Evolutionary conservation across 2,797 vertebrate genomes (phyloP).

Genomic region (Trematomus bernacchii): DNA sequence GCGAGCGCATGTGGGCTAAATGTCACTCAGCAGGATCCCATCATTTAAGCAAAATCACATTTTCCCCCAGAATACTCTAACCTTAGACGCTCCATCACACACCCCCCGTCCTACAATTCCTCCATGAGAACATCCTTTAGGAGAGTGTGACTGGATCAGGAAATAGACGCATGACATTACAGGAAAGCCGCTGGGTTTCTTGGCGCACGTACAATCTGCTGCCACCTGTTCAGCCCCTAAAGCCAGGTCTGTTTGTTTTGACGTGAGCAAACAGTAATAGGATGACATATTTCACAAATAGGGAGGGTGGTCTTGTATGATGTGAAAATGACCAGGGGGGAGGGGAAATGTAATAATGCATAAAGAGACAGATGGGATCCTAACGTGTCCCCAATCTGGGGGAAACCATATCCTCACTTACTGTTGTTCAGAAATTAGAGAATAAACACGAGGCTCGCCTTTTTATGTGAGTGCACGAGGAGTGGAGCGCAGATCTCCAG

Average conservation of each 20-base stretch:
- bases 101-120: slow-evolving; percentile 10
- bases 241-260: slow-evolving; percentile 60
- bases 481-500: slow-evolving; percentile 39
- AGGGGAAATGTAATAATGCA: slow-evolving; percentile 65
- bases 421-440: slow-evolving; percentile 51
- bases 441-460: slow-evolving; percentile 30
- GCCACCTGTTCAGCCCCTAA: slow-evolving; percentile 50
- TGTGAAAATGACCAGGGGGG: slow-evolving; percentile 32
- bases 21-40: slow-evolving; percentile 72
- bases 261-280: slow-evolving; percentile 41
- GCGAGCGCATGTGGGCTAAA: slow-evolving; percentile 62
- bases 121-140: slow-evolving; percentile 5
- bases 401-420: slow-evolving; percentile 36
- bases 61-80: slow-evolving; percentile 41
- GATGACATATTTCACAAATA: slow-evolving; percentile 63
- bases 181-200: slow-evolving; percentile 18
- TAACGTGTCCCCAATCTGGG: slow-evolving; percentile 55
- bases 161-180: slow-evolving; percentile 42
- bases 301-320: slow-evolving; percentile 39
- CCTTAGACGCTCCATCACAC: slow-evolving; percentile 12
- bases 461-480: slow-evolving; percentile 23
- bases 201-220: slow-evolving; percentile 39
- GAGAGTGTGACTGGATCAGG: slow-evolving; percentile 17
- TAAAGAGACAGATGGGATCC: slow-evolving; percentile 76
- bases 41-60: slow-evolving; percentile 63